phyloP scores from a whole-genome alignment of 2,888 invertebrate species.

The Dorcus parallelipipedus region DNA sequence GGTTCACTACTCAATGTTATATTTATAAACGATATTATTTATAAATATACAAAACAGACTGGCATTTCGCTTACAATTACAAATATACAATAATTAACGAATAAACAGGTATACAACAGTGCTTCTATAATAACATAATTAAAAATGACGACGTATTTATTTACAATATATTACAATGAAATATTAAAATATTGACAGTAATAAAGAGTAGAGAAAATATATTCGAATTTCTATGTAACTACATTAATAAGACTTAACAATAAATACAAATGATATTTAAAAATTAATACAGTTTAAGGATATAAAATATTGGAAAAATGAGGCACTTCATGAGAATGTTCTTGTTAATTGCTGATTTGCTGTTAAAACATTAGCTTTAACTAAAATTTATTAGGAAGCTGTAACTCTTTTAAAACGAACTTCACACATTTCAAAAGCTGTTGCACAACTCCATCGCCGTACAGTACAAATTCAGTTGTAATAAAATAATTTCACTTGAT shows the following conservation, averaged over 20 bases:
- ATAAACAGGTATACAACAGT: conserved; percentile 4
- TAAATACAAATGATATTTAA: neutral
- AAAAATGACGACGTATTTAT: neutral
- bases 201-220: conserved; percentile 2
- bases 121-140: neutral
- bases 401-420: neutral
- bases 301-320: neutral
- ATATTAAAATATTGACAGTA: conserved; percentile 1
- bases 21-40: conserved; percentile 11
- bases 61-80: conserved; percentile 14
- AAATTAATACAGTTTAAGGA: neutral
- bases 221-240: neutral
- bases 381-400: neutral
- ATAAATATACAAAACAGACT: conserved; percentile 14
- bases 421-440: too few species aligned
- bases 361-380: neutral
- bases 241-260: neutral
- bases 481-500: conserved; percentile 23
- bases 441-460: too few species aligned
- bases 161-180: neutral
- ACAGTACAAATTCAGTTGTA: too few species aligned
- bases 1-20: conserved; percentile 29
- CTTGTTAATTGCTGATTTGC: neutral
- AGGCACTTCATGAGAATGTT: conserved; percentile 1
- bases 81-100: neutral